Evolutionary conservation across 2,888 invertebrate genomes (phyloP).

Genomic region (Drosophila anceps): DNA sequence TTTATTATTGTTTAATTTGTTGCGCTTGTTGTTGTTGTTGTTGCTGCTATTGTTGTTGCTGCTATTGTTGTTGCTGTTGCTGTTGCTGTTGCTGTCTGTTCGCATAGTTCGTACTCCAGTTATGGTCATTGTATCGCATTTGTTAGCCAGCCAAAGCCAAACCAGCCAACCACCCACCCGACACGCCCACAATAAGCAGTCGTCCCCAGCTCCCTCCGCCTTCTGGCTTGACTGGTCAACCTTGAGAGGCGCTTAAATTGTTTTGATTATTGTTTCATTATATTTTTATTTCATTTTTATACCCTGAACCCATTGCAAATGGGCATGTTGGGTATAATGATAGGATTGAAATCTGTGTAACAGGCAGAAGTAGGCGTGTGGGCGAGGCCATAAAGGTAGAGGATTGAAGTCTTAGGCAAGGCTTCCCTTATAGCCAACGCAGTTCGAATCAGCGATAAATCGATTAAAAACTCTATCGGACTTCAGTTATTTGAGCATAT

Average conservation of each 20-base stretch:
- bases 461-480: neutral
- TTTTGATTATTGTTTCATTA: conserved; percentile 71
- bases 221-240: conserved; percentile 52
- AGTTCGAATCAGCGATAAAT: neutral
- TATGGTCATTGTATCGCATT: conserved; percentile 39
- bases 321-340: neutral
- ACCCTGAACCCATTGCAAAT: neutral
- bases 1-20: conserved; percentile 68
- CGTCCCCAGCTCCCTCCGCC: neutral
- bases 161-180: conserved; percentile 3
- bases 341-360: neutral
- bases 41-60: conserved; percentile 52
- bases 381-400: neutral
- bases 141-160: conserved; percentile 7
- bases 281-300: conserved; percentile 19
- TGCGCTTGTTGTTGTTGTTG: conserved; percentile 47
- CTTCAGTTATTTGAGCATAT: neutral
- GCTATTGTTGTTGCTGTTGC: conserved; percentile 42
- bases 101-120: conserved; percentile 28
- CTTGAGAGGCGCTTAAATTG: conserved; percentile 77
- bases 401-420: neutral
- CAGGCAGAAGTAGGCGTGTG: no score
- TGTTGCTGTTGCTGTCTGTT: conserved; percentile 48
- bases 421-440: no score
- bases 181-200: neutral